Percentiles rank a stretch among this genome's conserved stretches.
phyloP scores from a whole-genome alignment of 2,113 vertebrate species.

The Malurus elegans region DNA sequence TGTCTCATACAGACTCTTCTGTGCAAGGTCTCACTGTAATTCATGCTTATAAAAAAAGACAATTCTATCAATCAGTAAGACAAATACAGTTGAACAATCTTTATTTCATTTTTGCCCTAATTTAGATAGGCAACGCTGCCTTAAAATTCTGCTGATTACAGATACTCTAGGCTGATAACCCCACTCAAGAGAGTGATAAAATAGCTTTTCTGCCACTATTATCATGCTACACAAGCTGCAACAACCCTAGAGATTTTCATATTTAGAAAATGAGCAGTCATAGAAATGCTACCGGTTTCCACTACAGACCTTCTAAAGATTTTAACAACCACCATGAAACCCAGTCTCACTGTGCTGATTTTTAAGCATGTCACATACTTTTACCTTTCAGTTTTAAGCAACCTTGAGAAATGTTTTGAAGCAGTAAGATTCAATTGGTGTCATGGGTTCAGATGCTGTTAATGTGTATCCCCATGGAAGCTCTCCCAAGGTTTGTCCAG shows the following conservation, averaged over 20 bases:
- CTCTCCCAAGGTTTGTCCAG: background rate
- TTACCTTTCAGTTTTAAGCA: background rate
- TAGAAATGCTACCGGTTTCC: background rate
- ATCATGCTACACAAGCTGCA: background rate
- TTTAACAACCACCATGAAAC: background rate
- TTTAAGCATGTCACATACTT: background rate
- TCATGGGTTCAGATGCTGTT: background rate
- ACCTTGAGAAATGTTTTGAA: background rate
- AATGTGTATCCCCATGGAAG: accelerated
- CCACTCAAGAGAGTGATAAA: background rate
- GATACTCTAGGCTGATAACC: background rate
- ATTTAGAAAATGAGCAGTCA: background rate
- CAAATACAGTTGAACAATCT: background rate
- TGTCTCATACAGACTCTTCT: conserved; percentile 76
- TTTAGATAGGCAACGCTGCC: background rate
- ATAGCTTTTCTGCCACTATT: background rate
- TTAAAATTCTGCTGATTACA: background rate
- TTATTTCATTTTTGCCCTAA: background rate
- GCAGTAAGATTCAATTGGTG: background rate
- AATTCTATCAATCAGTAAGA: conserved; percentile 69
- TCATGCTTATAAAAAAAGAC: conserved; percentile 73
- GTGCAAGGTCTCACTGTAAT: conserved; percentile 80
- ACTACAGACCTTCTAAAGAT: background rate
- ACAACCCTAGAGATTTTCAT: background rate
- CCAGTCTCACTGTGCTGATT: background rate